Conservation (phyloP, 2,113 vertebrate genomes). For the Pionites leucogaster region DNA sequence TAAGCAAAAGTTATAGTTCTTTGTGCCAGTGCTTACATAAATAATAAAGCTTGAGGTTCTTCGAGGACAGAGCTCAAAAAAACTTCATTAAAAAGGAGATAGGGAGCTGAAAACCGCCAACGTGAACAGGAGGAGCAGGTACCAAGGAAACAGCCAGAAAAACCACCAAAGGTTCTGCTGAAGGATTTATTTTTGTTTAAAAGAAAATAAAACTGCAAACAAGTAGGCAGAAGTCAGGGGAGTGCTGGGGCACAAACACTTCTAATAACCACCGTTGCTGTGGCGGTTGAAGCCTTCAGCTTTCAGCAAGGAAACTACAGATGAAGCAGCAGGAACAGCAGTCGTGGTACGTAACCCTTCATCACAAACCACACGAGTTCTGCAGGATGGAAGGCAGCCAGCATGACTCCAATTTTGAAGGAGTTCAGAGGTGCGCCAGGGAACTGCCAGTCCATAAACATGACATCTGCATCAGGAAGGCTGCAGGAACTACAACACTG, state of each 20-base stretch:
- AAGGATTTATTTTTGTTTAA: not conserved
- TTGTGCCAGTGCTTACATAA: not conserved
- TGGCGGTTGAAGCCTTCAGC: not conserved
- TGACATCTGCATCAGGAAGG: not conserved
- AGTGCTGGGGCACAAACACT: not conserved
- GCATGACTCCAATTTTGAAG: not conserved
- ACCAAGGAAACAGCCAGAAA: not conserved
- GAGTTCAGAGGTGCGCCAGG: not conserved
- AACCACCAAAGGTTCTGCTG: not conserved
- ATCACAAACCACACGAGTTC: not conserved
- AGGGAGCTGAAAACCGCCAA: not conserved
- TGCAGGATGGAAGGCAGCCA: not conserved
- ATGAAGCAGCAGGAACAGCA: not conserved
- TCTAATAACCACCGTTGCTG: not conserved
- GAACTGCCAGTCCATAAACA: not conserved
- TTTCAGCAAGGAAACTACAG: not conserved
- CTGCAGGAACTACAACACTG: rapidly evolving
- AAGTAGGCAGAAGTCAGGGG: not conserved
- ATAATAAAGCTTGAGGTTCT: not conserved
- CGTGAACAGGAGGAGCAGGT: not conserved
- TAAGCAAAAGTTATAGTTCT: not conserved
- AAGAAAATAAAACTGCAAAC: not conserved
- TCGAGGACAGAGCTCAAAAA: not conserved
- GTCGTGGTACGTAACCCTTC: too few relatives aligned
- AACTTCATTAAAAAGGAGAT: not conserved